Evolutionary conservation across 2,888 invertebrate genomes (phyloP).

Genomic region (Cryptophagus acutangulus): DNA sequence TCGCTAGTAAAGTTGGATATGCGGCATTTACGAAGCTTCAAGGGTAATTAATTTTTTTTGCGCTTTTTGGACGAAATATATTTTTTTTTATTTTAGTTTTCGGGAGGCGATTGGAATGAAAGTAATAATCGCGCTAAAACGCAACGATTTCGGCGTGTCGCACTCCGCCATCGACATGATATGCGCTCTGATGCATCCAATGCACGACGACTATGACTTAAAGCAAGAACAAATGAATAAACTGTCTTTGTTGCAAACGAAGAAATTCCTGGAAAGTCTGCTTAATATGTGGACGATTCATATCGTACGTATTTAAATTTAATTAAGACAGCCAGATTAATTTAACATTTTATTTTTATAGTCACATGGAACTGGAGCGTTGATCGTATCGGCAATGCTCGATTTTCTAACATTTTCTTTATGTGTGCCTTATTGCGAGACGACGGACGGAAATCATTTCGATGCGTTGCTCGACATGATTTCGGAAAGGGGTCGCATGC

Average conservation of each 20-base stretch:
- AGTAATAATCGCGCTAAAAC: constrained; percentile 83
- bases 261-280: constrained; percentile 86
- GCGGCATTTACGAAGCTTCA: constrained; percentile 87
- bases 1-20: constrained; percentile 98
- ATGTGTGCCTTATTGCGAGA: constrained; percentile 98
- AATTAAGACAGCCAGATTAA: not conserved
- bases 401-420: constrained; percentile 96
- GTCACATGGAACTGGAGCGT: constrained; percentile 89
- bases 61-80: constrained; percentile 3
- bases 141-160: constrained; percentile 83
- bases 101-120: constrained; percentile 91
- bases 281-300: constrained; percentile 93
- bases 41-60: constrained; percentile 56
- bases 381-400: constrained; percentile 95
- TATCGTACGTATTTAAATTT: constrained; percentile 63
- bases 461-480: constrained; percentile 92
- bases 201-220: constrained; percentile 94
- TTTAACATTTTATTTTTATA: constrained; percentile 45
- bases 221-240: constrained; percentile 98
- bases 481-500: constrained; percentile 80
- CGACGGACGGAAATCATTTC: constrained; percentile 94
- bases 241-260: constrained; percentile 86
- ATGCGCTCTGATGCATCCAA: constrained; percentile 97
- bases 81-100: constrained; percentile 56
- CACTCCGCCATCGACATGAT: constrained; percentile 97